These are phyloP conservation scores for Conops quadrifasciatus DNA, from an alignment of 2,888 invertebrate species.

Conservation along the genomic window DNA sequence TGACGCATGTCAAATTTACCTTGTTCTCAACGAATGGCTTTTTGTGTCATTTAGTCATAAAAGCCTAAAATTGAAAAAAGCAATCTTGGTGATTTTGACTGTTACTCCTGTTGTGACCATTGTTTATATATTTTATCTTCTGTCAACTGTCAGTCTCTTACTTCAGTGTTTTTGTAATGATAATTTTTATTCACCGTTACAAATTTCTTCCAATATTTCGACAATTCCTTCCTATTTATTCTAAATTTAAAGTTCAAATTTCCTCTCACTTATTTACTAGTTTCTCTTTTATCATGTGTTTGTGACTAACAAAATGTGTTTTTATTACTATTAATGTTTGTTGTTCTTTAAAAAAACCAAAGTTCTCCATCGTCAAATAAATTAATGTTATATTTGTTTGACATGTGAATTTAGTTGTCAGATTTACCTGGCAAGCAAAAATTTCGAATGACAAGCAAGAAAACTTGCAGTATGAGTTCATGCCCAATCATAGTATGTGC, in stretches of 20 bases:
- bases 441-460: background rate
- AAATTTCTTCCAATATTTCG: background rate
- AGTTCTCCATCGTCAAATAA: constrained; percentile 46
- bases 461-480: constrained; percentile 28
- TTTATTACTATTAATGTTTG: constrained; percentile 15
- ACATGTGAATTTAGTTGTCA: background rate
- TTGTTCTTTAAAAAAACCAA: constrained; percentile 43
- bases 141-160: constrained; percentile 13
- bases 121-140: constrained; percentile 8
- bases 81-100: constrained; percentile 31
- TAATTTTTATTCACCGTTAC: background rate
- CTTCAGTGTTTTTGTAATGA: constrained; percentile 4
- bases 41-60: constrained; percentile 21
- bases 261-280: constrained; percentile 13
- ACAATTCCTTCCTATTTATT: constrained; percentile 16
- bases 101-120: constrained; percentile 1
- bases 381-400: background rate
- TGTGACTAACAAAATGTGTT: constrained; percentile 40
- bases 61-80: constrained; percentile 6
- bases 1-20: constrained; percentile 17
- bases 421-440: background rate
- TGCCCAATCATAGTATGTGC: constrained; percentile 6
- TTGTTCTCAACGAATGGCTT: background rate
- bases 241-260: constrained; percentile 31
- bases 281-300: constrained; percentile 22